Base-by-base conservation (phyloP, 2,888 invertebrate genomes). In the Deladenus siricidicola region DNA sequence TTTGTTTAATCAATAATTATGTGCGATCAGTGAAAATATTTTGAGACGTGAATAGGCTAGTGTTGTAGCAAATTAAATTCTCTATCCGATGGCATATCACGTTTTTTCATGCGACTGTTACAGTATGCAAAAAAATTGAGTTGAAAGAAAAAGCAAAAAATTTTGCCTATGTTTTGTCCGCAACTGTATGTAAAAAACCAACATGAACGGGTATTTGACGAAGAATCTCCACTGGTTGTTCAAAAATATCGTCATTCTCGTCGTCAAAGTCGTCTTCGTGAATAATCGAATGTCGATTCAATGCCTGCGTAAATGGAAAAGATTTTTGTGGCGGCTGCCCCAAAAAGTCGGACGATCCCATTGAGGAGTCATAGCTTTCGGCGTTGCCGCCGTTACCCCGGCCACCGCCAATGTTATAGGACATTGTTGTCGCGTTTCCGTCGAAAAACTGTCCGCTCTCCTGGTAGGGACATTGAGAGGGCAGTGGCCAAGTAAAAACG, bases 401-500 rank as follows among this genome's bases (percentile, higher is more conserved):
- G n/a, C n/a, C n/a, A n/a, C n/a, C n/a, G n/a, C n/a, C n/a, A 34
- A 34, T 34, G 8, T 6, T 10, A 34, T 6, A 10, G 8, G 39
- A 6, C 14, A 34, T 34, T 24, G 49, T 24, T 49, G 24, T 24
- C 10, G 10, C 26, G n/a, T 17, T 49, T 24, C 49, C 49, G 6
- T 24, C 49, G 26, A 49, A 49, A 21, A 49, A 24, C 14, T 49
- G 24, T 8, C 10, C 23, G 14, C 19, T 29, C 21, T 56, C 56
- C 14, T 30, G 26, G 21, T 56, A n/a, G 28, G 60, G 47, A 23
- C 42, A 43, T 17, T 62, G 47, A 4, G 29, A 8, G n/a, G 56
- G 63, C 47, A 65, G 43, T 42, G 58, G 66, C 70, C 70, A 72
- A 4, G 71, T 66, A 44, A 71, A 51, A 1, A 71, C 65, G 55